Evolutionary conservation across 2,113 vertebrate species (phyloP), one percentile per base, ranked within the genome.

Genomic region (Erythrocercus mccallii): DNA sequence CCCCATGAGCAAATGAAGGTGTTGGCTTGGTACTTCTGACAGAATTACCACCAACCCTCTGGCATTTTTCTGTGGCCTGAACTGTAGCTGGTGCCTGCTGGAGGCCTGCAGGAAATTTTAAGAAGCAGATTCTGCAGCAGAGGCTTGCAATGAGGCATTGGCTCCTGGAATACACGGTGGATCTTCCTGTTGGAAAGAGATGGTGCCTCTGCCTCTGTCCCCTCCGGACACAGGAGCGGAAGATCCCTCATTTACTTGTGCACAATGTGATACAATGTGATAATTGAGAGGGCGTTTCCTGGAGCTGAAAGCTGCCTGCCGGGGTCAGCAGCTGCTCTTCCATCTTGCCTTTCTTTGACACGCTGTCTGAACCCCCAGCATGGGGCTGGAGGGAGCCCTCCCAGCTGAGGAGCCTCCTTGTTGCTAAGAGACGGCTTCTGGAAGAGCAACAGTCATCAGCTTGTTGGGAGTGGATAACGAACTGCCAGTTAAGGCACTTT

Each of bases 271-370:
- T 54, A 94, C 90, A 82, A 72, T 89, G 85, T 69, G 66, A 54
- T 54, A 88, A 91, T 58, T 95, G 94, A 82, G 54, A 73, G 74
- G 45, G 88, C 86, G 78, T 79, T 95, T 95, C 91, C 95, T 92
- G 87, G 73, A 94, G 78, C 87, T 84, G 91, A 94, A 86, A 90
- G 5, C 56, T 84, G 92, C 69, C 56, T 89, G 85, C 68, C 9
- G 1, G 54, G 82, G 88, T 95, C 92, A 93, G 71, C 31, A 2
- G 73, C 64, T 61, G 31, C 60, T 69, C 54, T 96, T 95, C 60
- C 58, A 28, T 74, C 64, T 71, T 90, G 44, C 23, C 69, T 79
- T 42, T 33, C 72, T 68, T 44, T 88, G 69, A 50, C 13, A 4
- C 54, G 40, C 7, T 11, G 7, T 6, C 4, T 0, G 15, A 84